Evolutionary conservation across 2,797 vertebrate species (phyloP), one percentile per base, ranked within the genome.

Genomic region (Cetoscarus ocellatus): DNA sequence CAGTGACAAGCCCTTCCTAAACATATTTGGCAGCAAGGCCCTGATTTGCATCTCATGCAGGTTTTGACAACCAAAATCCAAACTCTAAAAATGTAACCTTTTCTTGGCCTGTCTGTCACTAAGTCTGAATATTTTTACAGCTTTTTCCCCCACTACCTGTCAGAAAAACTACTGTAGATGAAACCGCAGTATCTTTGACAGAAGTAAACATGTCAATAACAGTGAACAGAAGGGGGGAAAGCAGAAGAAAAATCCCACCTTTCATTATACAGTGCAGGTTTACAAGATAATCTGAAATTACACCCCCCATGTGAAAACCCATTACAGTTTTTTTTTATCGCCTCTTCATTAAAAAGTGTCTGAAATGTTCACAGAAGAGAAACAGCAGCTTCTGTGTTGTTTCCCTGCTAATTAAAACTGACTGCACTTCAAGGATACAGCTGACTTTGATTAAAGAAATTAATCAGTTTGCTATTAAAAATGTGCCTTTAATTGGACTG

Each of bases 121-220:
- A 73, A 75, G 65, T 65, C 51, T 67, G 52, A 44, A 64, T 42
- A 35, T 61, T 71, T 67, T 50, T 75, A 52, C 48, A 8, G 9
- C 42, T 55, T 76, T 27, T 36, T 35, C 65, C 64, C 54, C 67
- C 18, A 75, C 67, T 38, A 50, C 59, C 66, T 76, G 84, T 88
- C 84, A 71, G 66, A 61, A 18, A 83, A 70, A 75, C 67, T 36
- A 69, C 60, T 68, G 61, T 35, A 50, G 54, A 75, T 71, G 73
- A 69, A 66, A 67, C 70, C 57, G 27, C 45, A 66, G 42, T 36
- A 66, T 74, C 62, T 68, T 48, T 79, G 79, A 72, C 67, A 53
- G 86, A 70, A 50, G 81, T 84, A 88, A 89, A 91, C 80, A 88
- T 69, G 79, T 83, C 87, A 88, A 81, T 83, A 82, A 83, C 81